phyloP scores from a whole-genome alignment of 2,113 vertebrate species.

The Cygnus atratus region DNA sequence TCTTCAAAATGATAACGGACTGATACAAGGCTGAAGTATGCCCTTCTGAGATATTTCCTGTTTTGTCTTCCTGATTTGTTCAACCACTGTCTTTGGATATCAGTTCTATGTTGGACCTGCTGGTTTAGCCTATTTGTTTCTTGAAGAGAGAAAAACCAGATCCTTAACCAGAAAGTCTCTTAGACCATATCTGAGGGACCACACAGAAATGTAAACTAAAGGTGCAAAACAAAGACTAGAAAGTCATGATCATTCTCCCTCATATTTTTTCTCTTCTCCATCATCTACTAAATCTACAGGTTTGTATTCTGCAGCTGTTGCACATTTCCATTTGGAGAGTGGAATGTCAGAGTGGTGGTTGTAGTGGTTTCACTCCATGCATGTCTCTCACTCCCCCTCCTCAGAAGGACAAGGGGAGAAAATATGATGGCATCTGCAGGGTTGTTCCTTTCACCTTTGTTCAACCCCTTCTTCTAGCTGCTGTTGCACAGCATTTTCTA shows the following conservation, averaged over 20 bases:
- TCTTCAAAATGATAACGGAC: background rate
- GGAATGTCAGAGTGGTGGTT: background rate
- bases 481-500: background rate
- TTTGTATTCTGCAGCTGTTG: background rate
- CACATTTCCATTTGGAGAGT: background rate
- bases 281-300: background rate
- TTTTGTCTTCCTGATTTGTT: background rate
- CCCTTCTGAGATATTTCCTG: background rate
- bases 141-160: background rate
- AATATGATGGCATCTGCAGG: background rate
- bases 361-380: background rate
- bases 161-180: background rate
- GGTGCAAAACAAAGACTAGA: background rate
- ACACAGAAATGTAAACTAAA: background rate
- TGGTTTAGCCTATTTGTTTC: background rate
- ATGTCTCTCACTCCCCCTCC: background rate
- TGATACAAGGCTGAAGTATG: background rate
- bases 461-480: background rate
- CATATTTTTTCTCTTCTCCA: background rate
- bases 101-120: background rate
- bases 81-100: background rate
- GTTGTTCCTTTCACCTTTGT: background rate
- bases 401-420: background rate
- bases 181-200: background rate
- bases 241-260: background rate